Evolutionary conservation across 2,113 vertebrate species (phyloP).

Genomic region (Poeciliopsis turrubarensis): DNA sequence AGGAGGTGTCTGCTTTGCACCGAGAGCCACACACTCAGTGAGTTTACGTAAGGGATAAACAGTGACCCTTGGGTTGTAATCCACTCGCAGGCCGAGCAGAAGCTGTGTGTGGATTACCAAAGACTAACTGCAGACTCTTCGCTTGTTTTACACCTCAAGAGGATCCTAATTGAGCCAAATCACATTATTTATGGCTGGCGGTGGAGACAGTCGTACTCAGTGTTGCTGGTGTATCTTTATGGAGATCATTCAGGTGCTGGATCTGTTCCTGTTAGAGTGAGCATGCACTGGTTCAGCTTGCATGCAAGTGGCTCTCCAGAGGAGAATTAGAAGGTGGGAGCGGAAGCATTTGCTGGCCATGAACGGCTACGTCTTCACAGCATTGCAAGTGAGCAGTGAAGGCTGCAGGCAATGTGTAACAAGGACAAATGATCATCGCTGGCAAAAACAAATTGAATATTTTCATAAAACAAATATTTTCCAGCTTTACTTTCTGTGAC

Average conservation of each 20-base stretch:
- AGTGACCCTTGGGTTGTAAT: constrained; percentile 73
- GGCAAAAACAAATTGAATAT: constrained; percentile 35
- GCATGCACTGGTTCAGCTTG: constrained; percentile 30
- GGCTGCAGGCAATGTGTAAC: constrained; percentile 10
- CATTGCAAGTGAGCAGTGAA: constrained; percentile 1
- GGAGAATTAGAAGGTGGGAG: constrained; percentile 52
- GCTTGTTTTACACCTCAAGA: constrained; percentile 76
- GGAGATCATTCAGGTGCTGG: constrained; percentile 70
- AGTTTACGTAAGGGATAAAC: constrained; percentile 79
- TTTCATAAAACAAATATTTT: constrained; percentile 59
- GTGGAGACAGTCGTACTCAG: constrained; percentile 67
- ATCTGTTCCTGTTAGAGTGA: constrained; percentile 30
- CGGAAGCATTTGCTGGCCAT: constrained; percentile 53
- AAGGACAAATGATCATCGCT: constrained; percentile 19
- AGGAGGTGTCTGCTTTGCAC: constrained; percentile 69
- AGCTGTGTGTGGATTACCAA: constrained; percentile 76
- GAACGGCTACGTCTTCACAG: constrained; percentile 44
- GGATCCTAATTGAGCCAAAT: constrained; percentile 79
- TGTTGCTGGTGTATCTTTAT: constrained; percentile 73
- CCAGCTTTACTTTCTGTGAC: constrained; percentile 35
- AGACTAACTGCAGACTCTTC: constrained; percentile 67
- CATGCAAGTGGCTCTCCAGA: constrained; percentile 48
- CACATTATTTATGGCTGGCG: constrained; percentile 78
- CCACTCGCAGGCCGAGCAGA: constrained; percentile 65
- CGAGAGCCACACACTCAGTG: constrained; percentile 40